These are phyloP conservation scores for Brachyistius frenatus DNA, from an alignment of 2,113 vertebrate species.

Conservation along the genomic window DNA sequence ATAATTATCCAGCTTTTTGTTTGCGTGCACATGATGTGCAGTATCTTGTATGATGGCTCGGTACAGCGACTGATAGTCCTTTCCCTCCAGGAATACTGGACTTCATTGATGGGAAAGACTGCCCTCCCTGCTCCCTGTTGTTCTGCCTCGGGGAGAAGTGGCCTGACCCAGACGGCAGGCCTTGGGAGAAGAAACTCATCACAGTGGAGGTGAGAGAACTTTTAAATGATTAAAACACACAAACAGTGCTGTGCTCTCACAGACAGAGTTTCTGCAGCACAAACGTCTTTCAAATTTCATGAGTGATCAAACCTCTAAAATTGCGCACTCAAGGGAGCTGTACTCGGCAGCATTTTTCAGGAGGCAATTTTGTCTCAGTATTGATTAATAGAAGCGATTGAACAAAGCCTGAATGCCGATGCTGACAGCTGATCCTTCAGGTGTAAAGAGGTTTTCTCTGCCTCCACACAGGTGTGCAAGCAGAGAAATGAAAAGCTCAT, in stretches of 20 bases:
- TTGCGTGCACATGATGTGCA: background rate
- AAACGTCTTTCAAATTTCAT: conserved; percentile 36
- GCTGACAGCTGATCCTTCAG: conserved; percentile 51
- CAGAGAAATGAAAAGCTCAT: conserved; percentile 35
- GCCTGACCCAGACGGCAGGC: conserved; percentile 82
- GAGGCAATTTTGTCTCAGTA: conserved; percentile 47
- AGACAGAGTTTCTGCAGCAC: background rate
- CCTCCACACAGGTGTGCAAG: background rate
- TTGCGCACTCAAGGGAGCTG: conserved; percentile 23
- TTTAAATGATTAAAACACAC: conserved; percentile 14
- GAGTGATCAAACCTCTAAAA: conserved; percentile 23
- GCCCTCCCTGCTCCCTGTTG: conserved; percentile 85
- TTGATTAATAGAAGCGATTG: conserved; percentile 43
- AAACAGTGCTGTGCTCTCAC: conserved; percentile 1
- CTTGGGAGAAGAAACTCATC: conserved; percentile 89
- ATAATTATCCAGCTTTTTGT: background rate
- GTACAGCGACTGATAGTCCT: background rate
- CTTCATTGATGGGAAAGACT: conserved; percentile 71
- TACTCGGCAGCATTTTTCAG: conserved; percentile 40
- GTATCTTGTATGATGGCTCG: background rate
- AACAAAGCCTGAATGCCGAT: conserved; percentile 37
- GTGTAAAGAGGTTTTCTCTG: conserved; percentile 26
- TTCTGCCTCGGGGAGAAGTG: conserved; percentile 91
- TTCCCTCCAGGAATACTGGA: conserved; percentile 79
- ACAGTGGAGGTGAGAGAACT: conserved; percentile 86